phyloP scores from a whole-genome alignment of 2,797 vertebrate genomes.

The Enteromius unitaeniatus region DNA sequence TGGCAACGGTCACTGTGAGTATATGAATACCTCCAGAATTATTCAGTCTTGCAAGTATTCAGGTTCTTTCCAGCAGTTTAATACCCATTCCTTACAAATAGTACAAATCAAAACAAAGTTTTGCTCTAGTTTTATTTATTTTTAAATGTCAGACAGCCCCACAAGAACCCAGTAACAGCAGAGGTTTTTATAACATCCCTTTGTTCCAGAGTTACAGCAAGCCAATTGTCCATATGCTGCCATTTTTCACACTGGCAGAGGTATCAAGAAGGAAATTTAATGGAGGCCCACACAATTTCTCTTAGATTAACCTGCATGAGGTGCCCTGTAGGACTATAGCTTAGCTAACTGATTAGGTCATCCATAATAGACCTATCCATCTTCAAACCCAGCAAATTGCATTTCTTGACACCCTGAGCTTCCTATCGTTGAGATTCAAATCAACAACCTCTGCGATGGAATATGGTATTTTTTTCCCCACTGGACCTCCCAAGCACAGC shows the following conservation, averaged over 20 bases:
- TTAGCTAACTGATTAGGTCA: conserved; percentile 37
- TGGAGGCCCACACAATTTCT: conserved; percentile 12
- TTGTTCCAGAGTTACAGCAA: conserved; percentile 12
- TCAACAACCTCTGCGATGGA: conserved; percentile 14
- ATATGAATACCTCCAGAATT: conserved; percentile 63
- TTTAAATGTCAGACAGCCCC: conserved; percentile 26
- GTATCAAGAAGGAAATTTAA: conserved; percentile 34
- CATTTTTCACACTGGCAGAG: conserved; percentile 38
- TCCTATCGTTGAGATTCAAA: conserved; percentile 34
- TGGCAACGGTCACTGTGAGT: conserved; percentile 97
- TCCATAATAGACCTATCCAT: conserved; percentile 32
- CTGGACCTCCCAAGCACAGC: conserved; percentile 14
- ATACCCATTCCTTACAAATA: not conserved
- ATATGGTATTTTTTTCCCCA: not conserved
- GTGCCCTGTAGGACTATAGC: conserved; percentile 22
- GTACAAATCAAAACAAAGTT: conserved; percentile 3
- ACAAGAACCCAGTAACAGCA: not conserved
- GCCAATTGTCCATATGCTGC: conserved; percentile 22
- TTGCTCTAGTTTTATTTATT: conserved; percentile 17
- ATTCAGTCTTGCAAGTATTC: conserved; percentile 17
- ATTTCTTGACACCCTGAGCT: conserved; percentile 42
- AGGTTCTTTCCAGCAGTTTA: conserved; percentile 10
- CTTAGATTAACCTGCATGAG: conserved; percentile 24
- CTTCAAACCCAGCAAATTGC: conserved; percentile 26
- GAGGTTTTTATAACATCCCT: conserved; percentile 29